Evolutionary conservation across 2,888 invertebrate genomes (phyloP).

Genomic region (Drosophila cognata): DNA sequence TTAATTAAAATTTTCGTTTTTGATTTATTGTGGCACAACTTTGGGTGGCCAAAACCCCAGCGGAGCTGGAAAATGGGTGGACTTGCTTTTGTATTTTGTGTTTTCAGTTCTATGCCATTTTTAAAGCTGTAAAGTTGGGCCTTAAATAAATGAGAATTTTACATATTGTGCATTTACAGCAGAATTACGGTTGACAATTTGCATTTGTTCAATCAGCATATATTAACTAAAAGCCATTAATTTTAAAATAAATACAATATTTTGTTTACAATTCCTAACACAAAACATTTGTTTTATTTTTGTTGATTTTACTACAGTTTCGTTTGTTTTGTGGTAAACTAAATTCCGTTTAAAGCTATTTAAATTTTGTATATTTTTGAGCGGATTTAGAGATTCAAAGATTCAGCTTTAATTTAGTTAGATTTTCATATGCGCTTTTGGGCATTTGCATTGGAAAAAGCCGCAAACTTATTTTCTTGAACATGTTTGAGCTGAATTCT

Average conservation of each 20-base stretch:
- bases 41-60: constrained; percentile 39
- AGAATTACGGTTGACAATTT: constrained; percentile 21
- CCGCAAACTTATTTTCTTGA: neutral
- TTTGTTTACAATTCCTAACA: constrained; percentile 36
- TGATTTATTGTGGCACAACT: constrained; percentile 61
- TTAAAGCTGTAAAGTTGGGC: constrained; percentile 4
- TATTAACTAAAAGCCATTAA: constrained; percentile 51
- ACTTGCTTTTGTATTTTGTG: neutral
- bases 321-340: constrained; percentile 13
- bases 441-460: neutral
- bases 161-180: constrained; percentile 3
- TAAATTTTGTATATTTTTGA: neutral
- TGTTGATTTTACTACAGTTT: neutral
- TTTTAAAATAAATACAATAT: constrained; percentile 40
- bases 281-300: constrained; percentile 34
- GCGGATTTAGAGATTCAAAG: neutral
- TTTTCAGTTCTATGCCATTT: constrained; percentile 15
- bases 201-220: constrained; percentile 37
- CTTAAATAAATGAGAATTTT: constrained; percentile 24
- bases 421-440: neutral
- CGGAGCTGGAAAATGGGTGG: constrained; percentile 4
- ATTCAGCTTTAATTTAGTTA: neutral
- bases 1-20: constrained; percentile 64
- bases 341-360: too few species aligned
- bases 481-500: neutral